Conservation (phyloP, 2,888 invertebrate genomes). For the Thyatira batis region DNA sequence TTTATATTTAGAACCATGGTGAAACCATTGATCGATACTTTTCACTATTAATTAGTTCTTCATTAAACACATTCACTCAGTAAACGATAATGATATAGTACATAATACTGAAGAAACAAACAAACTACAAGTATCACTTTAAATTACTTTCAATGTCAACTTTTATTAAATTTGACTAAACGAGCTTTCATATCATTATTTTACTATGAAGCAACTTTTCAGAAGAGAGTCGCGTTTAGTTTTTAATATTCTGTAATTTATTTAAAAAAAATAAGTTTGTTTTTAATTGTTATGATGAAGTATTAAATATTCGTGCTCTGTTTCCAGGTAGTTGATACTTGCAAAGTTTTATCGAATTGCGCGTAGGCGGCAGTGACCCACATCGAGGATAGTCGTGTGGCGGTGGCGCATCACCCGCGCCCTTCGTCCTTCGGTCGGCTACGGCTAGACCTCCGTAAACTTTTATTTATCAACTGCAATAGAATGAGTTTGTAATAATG, state of each 20-base stretch:
- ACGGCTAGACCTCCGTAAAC: conserved; percentile 42
- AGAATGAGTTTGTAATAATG: conserved; percentile 15
- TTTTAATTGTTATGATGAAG: background rate
- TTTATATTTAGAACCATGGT: conserved; percentile 82
- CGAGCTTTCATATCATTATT: too few species aligned
- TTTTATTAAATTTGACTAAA: background rate
- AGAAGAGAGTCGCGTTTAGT: background rate
- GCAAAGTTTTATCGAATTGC: conserved; percentile 77
- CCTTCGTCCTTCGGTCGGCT: conserved; percentile 56
- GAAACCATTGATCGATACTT: conserved; percentile 81
- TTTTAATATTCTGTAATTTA: background rate
- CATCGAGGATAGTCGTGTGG: conserved; percentile 61
- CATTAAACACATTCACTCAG: conserved; percentile 60
- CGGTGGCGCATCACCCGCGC: conserved; percentile 64
- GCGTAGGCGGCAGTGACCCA: conserved; percentile 79
- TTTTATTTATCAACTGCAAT: conserved; percentile 27
- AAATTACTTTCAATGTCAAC: conserved; percentile 11
- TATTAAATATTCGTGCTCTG: conserved; percentile 23
- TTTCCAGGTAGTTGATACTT: conserved; percentile 50
- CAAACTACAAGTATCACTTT: conserved; percentile 17
- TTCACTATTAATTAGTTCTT: conserved; percentile 74
- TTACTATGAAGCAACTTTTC: background rate
- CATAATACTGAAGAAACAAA: conserved; percentile 6
- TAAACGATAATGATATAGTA: conserved; percentile 22
- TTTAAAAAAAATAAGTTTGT: background rate